Base-by-base conservation (phyloP, 2,888 invertebrate species). In the Lasius platythorax region DNA sequence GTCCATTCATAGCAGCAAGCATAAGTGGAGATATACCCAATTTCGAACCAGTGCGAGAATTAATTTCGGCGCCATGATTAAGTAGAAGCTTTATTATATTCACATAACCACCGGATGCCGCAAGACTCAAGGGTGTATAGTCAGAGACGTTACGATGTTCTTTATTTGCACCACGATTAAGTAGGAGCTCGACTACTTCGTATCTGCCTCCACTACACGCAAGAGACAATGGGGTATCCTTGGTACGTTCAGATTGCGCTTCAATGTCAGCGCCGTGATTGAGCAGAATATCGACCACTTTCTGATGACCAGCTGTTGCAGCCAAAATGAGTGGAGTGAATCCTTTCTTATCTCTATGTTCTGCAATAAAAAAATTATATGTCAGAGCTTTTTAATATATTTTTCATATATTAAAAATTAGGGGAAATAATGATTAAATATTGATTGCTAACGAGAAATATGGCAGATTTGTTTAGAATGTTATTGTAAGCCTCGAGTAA, bases 1-100 rank as follows among this genome's bases (percentile, higher is more conserved):
- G 98, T 0, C 99, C 99, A 96, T 99, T 99, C 99, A 99, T 99
- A 37, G 99, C 99, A 28, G 99, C 99, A 93, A 99, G 95, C 99
- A 99, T 99, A 79, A 99, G 96, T 5, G 99, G 99, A 1, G 99
- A 99, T 93, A 99, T 99, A 90, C 99, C 99, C 83, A 99, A 96
- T 95, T 99, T 99, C 89, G 99, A 99, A 70, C 99, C 99, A 74
- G 98, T 99, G 89, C 99, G 97, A 23, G 99, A 99, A 96, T 99
- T 99, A 91, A 99, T 99, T 95, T 99, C 99, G 64, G 99, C 99
- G 92, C 99, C 99, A 95, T 98, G 98, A 93, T 97, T 98, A 67
- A 99, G 96, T 87, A 99, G 96, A 87, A 99, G 96, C 93, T 99
- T 98, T 92, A 99, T 99, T 93, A 99, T 99, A 95, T 99, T 99